These are phyloP conservation scores for Cyanoderma ruficeps DNA, from an alignment of 2,113 vertebrate species.

Conservation along the genomic window DNA sequence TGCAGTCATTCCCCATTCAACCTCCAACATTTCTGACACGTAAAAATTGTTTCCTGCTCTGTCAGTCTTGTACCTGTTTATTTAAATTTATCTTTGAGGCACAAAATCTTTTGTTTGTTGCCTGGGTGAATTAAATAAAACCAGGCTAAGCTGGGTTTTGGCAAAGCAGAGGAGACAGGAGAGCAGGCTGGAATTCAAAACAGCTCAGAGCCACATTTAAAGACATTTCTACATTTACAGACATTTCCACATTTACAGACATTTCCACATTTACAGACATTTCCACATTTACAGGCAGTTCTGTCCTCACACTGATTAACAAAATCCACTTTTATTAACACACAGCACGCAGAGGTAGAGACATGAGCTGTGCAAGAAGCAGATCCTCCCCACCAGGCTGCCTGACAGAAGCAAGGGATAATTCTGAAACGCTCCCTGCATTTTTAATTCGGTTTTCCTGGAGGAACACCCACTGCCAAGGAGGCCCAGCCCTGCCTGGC, in stretches of 20 bases:
- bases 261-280: fast-evolving
- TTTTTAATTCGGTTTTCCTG: not conserved
- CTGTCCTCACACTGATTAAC: not conserved
- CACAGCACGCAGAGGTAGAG: fast-evolving
- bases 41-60: not conserved
- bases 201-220: not conserved
- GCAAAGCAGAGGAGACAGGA: not conserved
- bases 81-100: not conserved
- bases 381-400: not conserved
- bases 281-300: not conserved
- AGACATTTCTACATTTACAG: fast-evolving
- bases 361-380: no score
- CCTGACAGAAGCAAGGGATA: not conserved
- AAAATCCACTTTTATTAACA: not conserved
- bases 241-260: fast-evolving
- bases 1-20: not conserved
- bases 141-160: not conserved
- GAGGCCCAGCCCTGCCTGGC: not conserved
- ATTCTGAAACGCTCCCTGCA: not conserved
- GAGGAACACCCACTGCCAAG: fast-evolving
- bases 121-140: not conserved
- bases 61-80: not conserved
- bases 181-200: not conserved
- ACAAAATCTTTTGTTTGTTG: not conserved
- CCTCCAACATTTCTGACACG: fast-evolving